Evolutionary conservation across 2,888 invertebrate species (phyloP), one percentile per base, ranked within the genome.

Genomic region (Uropetala carovei): DNA sequence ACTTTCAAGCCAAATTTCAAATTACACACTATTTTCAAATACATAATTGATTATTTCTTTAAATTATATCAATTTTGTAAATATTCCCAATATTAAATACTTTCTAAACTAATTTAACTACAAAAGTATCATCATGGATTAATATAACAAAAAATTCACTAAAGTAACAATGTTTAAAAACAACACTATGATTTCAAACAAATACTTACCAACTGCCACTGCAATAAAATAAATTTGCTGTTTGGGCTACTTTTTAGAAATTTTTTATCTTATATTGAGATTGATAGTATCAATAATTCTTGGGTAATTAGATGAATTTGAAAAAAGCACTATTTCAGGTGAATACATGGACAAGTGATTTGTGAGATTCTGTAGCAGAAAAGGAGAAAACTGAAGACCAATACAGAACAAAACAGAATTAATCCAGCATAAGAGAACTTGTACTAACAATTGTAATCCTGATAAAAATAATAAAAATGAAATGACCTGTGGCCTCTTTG

Each of bases 381-480:
- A 27, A 75, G 75, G 75, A 75, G 75, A 75, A 75, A 68, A 75
- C 7, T 75, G 75, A 75, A 75, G 75, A 75, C 75, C 27, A 11
- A n/a, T 7, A 18, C 14, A 18, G 27, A 75, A 27, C 18, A 2
- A 75, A 11, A 10, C 27, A 75, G 11, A 75, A 13, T 75, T 18
- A 11, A 27, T 75, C 43, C 43, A 43, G 43, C 43, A 3, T 43
- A 27, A 27, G 75, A 75, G 11, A 75, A 27, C 27, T 11, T 75
- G 75, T 75, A 75, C 16, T 5, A 75, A 27, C 3, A 75, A 75
- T 75, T 75, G 75, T 75, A 75, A 9, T 10, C 22, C 22, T 7
- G 5, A 75, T 7, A 75, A 27, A 13, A 18, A 27, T 27, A 75
- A 75, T 75, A 22, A 75, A 75, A 75, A 68, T 68, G 22, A 43